Base-by-base conservation (phyloP, 2,797 vertebrate genomes). In the Heliangelus exortis region DNA sequence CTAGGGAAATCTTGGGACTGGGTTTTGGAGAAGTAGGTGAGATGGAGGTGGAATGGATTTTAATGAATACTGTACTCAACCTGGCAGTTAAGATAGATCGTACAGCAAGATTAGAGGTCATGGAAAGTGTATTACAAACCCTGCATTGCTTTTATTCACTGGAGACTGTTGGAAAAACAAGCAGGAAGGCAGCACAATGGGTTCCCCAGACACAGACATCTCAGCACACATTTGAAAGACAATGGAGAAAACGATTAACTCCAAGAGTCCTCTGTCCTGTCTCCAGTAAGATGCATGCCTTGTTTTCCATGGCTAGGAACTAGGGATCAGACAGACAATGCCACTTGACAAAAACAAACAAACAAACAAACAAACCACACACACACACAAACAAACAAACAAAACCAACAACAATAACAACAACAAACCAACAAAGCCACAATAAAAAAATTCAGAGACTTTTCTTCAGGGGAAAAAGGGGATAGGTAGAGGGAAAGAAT, bases 161-260 rank as follows among this genome's bases (percentile, higher is more conserved):
- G 95, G 95, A 96, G 95, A 96, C 92, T 71, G 71, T 82, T 94
- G 72, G 88, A 96, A 96, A 92, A 96, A 96, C 92, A 96, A 94
- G 95, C 95, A 96, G 96, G 96, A 97, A 97, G 84, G 90, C 93
- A 94, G 91, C 88, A 97, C 95, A 97, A 96, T 96, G 86, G 85
- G 79, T 93, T 21, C n/a, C 78, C 26, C 85, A 89, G 85, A 90
- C 77, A 96, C 59, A 2, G 92, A 93, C 89, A 93, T 94, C 92
- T 96, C 67, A 50, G 91, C 87, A 33, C 90, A 96, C 83, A 96
- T 96, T 94, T 41, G 85, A 87, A 96, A 96, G 95, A 97, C 96
- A 97, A 96, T 97, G 90, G 93, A 87, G 90, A 95, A 93, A 96
- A 90, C 77, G 3, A 96, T 96, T 97, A 96, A 91, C 89, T 96